A percentile compares a stretch with the other conserved stretches of the same genome.
phyloP scores from a whole-genome alignment of 2,888 invertebrate species.

The Penaeus monodon region DNA sequence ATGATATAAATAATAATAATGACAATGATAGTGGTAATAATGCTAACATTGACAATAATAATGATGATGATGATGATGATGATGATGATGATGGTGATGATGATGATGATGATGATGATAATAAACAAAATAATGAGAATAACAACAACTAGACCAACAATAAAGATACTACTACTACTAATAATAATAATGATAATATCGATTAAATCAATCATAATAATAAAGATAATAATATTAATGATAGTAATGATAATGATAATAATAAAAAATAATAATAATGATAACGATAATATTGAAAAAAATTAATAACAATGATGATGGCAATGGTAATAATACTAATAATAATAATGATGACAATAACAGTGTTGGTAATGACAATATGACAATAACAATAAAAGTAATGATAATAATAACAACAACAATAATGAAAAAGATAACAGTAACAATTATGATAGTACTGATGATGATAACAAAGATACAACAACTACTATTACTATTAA shows the following conservation, averaged over 20 bases:
- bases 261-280: not conserved
- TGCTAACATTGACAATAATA: not conserved
- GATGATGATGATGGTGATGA: not conserved
- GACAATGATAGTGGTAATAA: not conserved
- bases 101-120: not conserved
- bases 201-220: too few relatives aligned
- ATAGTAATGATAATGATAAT: not conserved
- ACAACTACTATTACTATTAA: not conserved
- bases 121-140: not conserved
- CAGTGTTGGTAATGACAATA: not conserved
- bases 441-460: not conserved
- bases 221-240: too few relatives aligned
- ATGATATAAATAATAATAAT: not conserved
- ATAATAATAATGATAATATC: not conserved
- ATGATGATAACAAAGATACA: not conserved
- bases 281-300: not conserved
- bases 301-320: not conserved
- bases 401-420: not conserved
- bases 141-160: not conserved
- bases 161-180: not conserved
- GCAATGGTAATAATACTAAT: not conserved
- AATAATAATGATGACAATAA: not conserved
- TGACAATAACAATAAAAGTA: not conserved
- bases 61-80: not conserved
- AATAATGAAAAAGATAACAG: not conserved